phyloP scores from a whole-genome alignment of 2,888 invertebrate genomes.

The Ptychoptera contaminata region DNA sequence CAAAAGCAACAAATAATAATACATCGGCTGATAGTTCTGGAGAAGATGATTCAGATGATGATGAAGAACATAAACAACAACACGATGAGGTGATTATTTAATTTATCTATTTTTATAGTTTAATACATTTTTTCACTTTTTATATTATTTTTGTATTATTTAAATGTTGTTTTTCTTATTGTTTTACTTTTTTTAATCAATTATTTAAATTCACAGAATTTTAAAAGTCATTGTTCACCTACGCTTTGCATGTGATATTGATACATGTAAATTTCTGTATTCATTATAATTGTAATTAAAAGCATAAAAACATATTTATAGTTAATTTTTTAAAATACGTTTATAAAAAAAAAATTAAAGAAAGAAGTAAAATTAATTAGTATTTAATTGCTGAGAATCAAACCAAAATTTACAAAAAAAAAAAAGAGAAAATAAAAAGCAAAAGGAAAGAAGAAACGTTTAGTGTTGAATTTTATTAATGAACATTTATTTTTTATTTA shows the following conservation, averaged over 20 bases:
- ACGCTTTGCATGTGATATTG: neutral
- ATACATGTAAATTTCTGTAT: neutral
- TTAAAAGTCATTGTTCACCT: constrained; percentile 12
- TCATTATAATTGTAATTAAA: neutral
- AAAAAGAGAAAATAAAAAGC: too few species aligned
- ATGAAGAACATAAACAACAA: constrained; percentile 18
- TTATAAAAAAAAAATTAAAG: neutral
- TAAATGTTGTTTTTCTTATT: neutral
- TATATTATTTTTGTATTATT: constrained; percentile 2
- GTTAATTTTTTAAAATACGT: neutral
- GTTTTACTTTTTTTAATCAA: neutral
- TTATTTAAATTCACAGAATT: constrained; percentile 9
- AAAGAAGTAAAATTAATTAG: too few species aligned
- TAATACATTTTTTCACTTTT: neutral
- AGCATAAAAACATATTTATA: neutral
- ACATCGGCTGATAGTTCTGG: constrained; percentile 23
- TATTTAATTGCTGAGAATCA: too few species aligned
- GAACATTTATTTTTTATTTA: too few species aligned
- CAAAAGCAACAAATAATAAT: constrained; percentile 9
- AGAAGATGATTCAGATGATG: constrained; percentile 31
- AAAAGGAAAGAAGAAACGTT: too few species aligned
- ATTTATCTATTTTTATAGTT: constrained; percentile 2
- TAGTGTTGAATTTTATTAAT: too few species aligned
- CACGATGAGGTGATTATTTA: constrained; percentile 21
- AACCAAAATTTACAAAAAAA: too few species aligned